Evolutionary conservation across 1,140 invertebrate species (phyloP).

Genomic region (Onthophagus taurus): DNA sequence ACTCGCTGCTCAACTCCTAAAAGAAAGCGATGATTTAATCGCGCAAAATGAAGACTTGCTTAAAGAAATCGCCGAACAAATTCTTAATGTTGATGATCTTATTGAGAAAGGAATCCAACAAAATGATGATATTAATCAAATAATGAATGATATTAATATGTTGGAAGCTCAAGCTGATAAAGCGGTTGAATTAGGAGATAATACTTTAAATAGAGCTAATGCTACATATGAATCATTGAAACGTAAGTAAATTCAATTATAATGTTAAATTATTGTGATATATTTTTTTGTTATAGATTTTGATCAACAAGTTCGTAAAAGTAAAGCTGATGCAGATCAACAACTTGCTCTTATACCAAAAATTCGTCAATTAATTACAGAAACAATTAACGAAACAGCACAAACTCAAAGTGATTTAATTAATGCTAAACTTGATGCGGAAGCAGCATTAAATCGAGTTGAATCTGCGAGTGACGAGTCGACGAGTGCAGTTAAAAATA

Average conservation of each 20-base stretch:
- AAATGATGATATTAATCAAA: slow-evolving; percentile 52
- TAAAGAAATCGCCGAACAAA: slow-evolving; percentile 51
- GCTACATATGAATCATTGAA: slow-evolving; percentile 74
- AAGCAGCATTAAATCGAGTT: slow-evolving; percentile 64
- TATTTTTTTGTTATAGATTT: slow-evolving; percentile 54
- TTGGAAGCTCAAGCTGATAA: slow-evolving; percentile 66
- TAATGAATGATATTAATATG: slow-evolving; percentile 57
- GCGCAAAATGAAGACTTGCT: slow-evolving; percentile 43
- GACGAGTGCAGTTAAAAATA: slow-evolving; percentile 63
- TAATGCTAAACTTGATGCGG: slow-evolving; percentile 69
- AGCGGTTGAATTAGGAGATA: slow-evolving; percentile 73
- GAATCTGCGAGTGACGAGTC: slow-evolving; percentile 61
- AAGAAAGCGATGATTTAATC: slow-evolving; percentile 38
- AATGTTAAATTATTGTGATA: background rate
- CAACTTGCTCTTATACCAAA: slow-evolving; percentile 49
- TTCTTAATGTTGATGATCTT: slow-evolving; percentile 41
- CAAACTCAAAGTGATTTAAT: slow-evolving; percentile 62
- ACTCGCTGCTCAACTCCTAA: slow-evolving; percentile 35
- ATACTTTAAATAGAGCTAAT: slow-evolving; percentile 77
- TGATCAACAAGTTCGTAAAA: slow-evolving; percentile 77
- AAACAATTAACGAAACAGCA: slow-evolving; percentile 51
- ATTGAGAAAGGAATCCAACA: slow-evolving; percentile 45
- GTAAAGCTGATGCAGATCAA: slow-evolving; percentile 54
- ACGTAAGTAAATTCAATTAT: slow-evolving; percentile 43
- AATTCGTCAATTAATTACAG: slow-evolving; percentile 33